Percentiles rank a stretch among this genome's conserved stretches.
Conservation (phyloP, 2,888 invertebrate species). For the Petrolisthes cinctipes region DNA sequence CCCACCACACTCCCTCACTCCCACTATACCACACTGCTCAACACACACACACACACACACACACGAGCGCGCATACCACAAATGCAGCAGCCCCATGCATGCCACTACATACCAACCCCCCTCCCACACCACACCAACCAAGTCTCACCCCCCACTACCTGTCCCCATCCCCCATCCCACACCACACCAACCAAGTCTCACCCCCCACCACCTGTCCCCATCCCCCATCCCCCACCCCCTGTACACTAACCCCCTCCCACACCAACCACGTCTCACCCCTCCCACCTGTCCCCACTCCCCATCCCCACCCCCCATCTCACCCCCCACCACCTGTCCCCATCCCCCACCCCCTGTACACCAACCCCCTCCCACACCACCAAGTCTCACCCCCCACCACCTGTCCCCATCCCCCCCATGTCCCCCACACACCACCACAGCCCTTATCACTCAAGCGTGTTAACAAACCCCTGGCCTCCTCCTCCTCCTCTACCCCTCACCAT, state of each 20-base stretch:
- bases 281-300: too few species aligned
- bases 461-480: not conserved
- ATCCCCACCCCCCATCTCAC: too few species aligned
- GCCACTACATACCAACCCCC: not conserved
- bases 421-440: not conserved
- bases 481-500: not conserved
- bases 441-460: not conserved
- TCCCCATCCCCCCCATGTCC: too few species aligned
- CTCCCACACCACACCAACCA: not conserved
- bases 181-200: too few species aligned
- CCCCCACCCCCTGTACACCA: not conserved
- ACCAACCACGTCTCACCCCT: too few species aligned
- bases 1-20: not conserved
- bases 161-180: too few species aligned
- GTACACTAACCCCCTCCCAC: not conserved
- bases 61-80: not conserved
- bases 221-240: not conserved
- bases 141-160: not conserved
- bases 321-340: not conserved
- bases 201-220: not conserved
- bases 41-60: not conserved
- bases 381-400: too few species aligned
- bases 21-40: not conserved
- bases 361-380: too few species aligned
- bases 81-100: not conserved